Base-by-base conservation (phyloP, 2,888 invertebrate genomes). In the Agonopterix heracliana region DNA sequence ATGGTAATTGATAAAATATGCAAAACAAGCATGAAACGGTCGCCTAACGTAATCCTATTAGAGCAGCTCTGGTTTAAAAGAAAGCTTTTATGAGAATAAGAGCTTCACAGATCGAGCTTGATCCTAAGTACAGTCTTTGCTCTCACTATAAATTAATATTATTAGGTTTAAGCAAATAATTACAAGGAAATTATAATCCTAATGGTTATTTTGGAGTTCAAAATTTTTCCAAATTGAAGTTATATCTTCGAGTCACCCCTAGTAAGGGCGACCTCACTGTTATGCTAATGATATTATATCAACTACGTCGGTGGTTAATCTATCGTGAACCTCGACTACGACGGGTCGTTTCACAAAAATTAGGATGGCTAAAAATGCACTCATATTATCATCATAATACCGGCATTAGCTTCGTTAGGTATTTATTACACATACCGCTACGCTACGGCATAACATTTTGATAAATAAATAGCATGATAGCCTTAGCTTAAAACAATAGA, bases 1-100 rank as follows among this genome's bases (percentile, higher is more conserved):
- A 83, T 77, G 64, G 70, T 66, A 65, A 78, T 78, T 76, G 74
- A 83, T 86, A 64, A 78, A 84, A 82, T 85, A 87, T 87, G 80
- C 81, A 86, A 81, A 83, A 66, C 53, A 66, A 51, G 47, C 49
- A 50, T 50, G 50, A 52, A 56, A 53, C 55, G 50, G 50, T 42
- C 62, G 62, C 54, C 57, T 49, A 56, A 57, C 56, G 53, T 68
- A 68, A 74, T 68, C 70, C 66, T 64, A 71, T 74, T 69, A 72
- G 54, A 38, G 51, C 54, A 57, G 55, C 50, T 54, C 49, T 53
- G 53, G 57, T 62, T 26, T 26, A 26, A 26, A 26, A 26, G 26
- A 26, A 26, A 26, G 26, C 26, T 60, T 55, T 54, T 57, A 65
- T 67, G 59, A 57, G 50, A 50, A n/a, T n/a, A 26, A 26, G 7